These are phyloP conservation scores for Spodoptera frugiperda DNA, from an alignment of 1,140 invertebrate species.

Conservation along the genomic window DNA sequence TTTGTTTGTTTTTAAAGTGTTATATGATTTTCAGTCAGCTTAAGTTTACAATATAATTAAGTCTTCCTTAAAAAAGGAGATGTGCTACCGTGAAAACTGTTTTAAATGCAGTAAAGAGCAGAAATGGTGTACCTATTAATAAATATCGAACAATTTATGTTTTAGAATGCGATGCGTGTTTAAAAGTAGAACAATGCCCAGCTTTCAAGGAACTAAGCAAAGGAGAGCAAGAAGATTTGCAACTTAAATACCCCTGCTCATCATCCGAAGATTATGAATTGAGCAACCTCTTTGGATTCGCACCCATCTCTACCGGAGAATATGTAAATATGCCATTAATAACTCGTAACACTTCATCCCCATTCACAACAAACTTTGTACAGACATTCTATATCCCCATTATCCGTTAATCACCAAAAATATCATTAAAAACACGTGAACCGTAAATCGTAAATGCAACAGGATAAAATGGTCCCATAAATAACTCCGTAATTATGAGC, in stretches of 20 bases:
- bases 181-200: conserved; percentile 59
- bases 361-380: conserved; percentile 15
- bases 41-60: too few species aligned
- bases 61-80: too few species aligned
- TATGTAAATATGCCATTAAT: conserved; percentile 55
- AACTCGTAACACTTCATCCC: conserved; percentile 9
- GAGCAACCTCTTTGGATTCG: conserved; percentile 51
- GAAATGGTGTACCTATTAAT: neutral
- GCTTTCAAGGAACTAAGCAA: conserved; percentile 55
- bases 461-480: conserved; percentile 38
- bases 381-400: neutral
- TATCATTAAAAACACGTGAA: conserved; percentile 35
- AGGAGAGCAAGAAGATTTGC: conserved; percentile 61
- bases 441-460: conserved; percentile 24
- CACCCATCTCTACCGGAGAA: conserved; percentile 60
- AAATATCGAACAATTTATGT: neutral
- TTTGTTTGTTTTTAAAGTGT: neutral
- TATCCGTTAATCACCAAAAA: conserved; percentile 28
- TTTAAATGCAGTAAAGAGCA: too few species aligned
- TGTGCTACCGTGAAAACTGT: neutral
- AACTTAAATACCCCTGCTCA: conserved; percentile 59
- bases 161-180: conserved; percentile 63
- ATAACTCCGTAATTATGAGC: conserved; percentile 39
- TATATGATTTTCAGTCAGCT: neutral
- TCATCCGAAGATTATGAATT: conserved; percentile 30